Percentiles rank a stretch among this genome's conserved stretches.
These are phyloP conservation scores for Plemyria rubiginata DNA, from an alignment of 2,888 invertebrate species.

Conservation along the genomic window DNA sequence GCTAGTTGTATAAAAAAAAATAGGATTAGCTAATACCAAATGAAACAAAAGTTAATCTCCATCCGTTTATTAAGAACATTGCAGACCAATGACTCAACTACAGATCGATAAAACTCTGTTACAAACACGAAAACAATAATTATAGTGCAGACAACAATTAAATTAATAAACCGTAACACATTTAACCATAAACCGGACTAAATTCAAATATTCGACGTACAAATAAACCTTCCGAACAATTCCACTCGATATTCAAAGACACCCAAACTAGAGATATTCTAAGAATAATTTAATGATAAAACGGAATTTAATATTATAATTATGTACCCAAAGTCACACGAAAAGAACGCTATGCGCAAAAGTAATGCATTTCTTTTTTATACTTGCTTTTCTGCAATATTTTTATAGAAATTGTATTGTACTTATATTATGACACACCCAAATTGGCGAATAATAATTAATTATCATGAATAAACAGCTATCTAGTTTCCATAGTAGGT, in stretches of 20 bases:
- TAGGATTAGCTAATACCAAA: slow-evolving; percentile 38
- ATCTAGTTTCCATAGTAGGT: too few relatives aligned
- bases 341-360: not conserved
- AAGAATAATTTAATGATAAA: not conserved
- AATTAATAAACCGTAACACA: slow-evolving; percentile 67
- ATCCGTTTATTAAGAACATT: slow-evolving; percentile 82
- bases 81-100: slow-evolving; percentile 71
- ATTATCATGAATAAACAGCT: too few relatives aligned
- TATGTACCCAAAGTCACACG: too few relatives aligned
- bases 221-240: not conserved
- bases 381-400: too few relatives aligned
- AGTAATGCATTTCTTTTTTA: too few relatives aligned
- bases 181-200: slow-evolving; percentile 28
- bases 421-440: too few relatives aligned
- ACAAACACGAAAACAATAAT: slow-evolving; percentile 73
- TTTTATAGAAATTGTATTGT: too few relatives aligned
- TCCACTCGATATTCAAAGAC: slow-evolving; percentile 5
- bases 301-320: not conserved
- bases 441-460: too few relatives aligned
- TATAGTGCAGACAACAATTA: slow-evolving; percentile 79
- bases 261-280: slow-evolving; percentile 13
- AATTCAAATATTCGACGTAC: slow-evolving; percentile 15
- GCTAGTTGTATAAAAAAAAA: too few relatives aligned
- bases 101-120: slow-evolving; percentile 80
- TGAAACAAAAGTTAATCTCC: slow-evolving; percentile 56